Percentiles rank a stretch among this genome's conserved stretches.
Evolutionary conservation across 2,888 invertebrate genomes (phyloP).

Genomic region (Liodrosophila aerea): DNA sequence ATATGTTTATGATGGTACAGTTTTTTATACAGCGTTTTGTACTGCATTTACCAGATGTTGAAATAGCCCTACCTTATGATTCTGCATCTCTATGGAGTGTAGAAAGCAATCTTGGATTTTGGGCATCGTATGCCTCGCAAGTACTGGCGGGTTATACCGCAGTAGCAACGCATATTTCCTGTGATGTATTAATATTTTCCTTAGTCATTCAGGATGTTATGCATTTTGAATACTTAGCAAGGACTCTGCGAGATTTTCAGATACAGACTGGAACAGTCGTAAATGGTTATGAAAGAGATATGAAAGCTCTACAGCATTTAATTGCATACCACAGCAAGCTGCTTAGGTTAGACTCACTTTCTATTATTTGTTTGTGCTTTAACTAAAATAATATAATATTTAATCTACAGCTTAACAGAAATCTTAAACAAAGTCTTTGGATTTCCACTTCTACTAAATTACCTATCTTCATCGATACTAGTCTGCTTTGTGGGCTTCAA

Average conservation of each 20-base stretch:
- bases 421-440: conserved; percentile 77
- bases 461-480: conserved; percentile 70
- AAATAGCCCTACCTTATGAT: conserved; percentile 61
- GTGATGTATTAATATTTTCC: conserved; percentile 74
- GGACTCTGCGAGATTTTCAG: conserved; percentile 31
- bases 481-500: conserved; percentile 80
- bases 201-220: conserved; percentile 75
- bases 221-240: conserved; percentile 74
- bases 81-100: conserved; percentile 64
- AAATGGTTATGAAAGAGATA: conserved; percentile 15
- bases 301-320: conserved; percentile 21
- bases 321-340: conserved; percentile 47
- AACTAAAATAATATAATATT: no score
- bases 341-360: conserved; percentile 28
- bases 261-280: not conserved
- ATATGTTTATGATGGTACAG: conserved; percentile 53
- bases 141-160: conserved; percentile 66
- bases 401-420: conserved; percentile 51
- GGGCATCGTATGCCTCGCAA: conserved; percentile 56
- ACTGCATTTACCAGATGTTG: conserved; percentile 27
- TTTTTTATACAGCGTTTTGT: conserved; percentile 44
- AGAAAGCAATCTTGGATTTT: conserved; percentile 48
- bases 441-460: conserved; percentile 73
- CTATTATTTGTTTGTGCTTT: not conserved
- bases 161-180: conserved; percentile 65